phyloP scores from a whole-genome alignment of 1,140 invertebrate genomes.

The Neodiprion virginianus region DNA sequence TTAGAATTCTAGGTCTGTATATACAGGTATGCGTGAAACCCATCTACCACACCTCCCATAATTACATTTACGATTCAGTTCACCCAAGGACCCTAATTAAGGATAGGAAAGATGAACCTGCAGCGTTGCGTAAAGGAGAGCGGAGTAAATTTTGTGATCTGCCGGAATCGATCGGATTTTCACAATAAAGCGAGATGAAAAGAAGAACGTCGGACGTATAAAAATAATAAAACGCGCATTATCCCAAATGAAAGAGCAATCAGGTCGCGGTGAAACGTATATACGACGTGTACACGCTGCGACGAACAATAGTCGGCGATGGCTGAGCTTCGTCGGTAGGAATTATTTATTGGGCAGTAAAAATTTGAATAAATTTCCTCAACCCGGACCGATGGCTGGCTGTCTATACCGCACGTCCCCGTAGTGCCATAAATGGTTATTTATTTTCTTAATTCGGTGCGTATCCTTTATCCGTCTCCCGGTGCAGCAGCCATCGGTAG shows the following conservation, averaged over 20 bases:
- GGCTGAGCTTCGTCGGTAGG: not conserved
- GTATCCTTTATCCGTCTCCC: conserved; percentile 14
- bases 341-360: conserved; percentile 48
- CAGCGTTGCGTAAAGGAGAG: not conserved
- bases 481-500: not conserved
- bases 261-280: not conserved
- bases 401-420: not conserved
- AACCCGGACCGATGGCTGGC: not conserved
- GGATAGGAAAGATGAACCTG: not conserved
- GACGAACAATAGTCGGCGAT: not conserved
- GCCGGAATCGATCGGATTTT: no score
- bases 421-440: conserved; percentile 29
- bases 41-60: not conserved
- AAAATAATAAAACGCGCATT: not conserved
- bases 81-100: not conserved
- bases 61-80: conserved; percentile 1
- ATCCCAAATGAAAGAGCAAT: not conserved
- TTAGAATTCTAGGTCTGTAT: not conserved
- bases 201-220: not conserved
- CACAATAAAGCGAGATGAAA: not conserved
- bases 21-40: not conserved
- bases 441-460: conserved; percentile 44
- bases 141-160: no score
- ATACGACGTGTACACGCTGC: not conserved
- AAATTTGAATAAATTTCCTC: conserved; percentile 47